Evolutionary conservation across 2,888 invertebrate genomes (phyloP).

Genomic region (Ametastegia equiseti): DNA sequence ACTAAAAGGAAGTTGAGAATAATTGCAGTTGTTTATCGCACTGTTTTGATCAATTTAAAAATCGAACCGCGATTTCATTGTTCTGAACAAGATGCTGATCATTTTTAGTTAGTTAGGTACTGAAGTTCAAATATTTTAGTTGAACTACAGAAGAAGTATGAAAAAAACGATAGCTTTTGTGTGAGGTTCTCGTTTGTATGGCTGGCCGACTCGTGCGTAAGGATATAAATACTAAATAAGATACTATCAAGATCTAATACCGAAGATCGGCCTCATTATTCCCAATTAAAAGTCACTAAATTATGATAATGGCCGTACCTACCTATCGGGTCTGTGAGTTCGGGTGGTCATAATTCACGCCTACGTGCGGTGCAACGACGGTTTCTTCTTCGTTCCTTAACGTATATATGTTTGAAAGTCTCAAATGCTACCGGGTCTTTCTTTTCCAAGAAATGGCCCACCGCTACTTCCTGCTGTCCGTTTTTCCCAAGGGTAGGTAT

Average conservation of each 20-base stretch:
- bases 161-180: not conserved
- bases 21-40: too few relatives aligned
- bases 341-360: conserved; percentile 17
- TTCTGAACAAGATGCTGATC: too few relatives aligned
- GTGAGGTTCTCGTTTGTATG: not conserved
- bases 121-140: too few relatives aligned
- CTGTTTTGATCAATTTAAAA: too few relatives aligned
- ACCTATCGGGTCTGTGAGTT: conserved; percentile 16
- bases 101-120: too few relatives aligned
- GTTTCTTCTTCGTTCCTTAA: not conserved
- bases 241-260: not conserved
- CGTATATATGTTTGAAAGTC: conserved; percentile 12
- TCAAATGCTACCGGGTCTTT: conserved; percentile 13
- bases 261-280: conserved; percentile 23
- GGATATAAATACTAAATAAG: not conserved
- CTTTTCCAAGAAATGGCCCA: not conserved
- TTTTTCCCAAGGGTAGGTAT: not conserved
- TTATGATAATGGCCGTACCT: conserved; percentile 18
- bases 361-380: conserved; percentile 6
- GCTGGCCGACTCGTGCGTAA: not conserved
- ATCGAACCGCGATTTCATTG: too few relatives aligned
- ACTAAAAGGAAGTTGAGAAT: not conserved
- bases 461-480: not conserved
- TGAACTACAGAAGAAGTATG: too few relatives aligned
- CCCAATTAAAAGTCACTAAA: conserved; percentile 35